Evolutionary conservation across 2,888 invertebrate genomes (phyloP).

Genomic region (Gibbula magus): DNA sequence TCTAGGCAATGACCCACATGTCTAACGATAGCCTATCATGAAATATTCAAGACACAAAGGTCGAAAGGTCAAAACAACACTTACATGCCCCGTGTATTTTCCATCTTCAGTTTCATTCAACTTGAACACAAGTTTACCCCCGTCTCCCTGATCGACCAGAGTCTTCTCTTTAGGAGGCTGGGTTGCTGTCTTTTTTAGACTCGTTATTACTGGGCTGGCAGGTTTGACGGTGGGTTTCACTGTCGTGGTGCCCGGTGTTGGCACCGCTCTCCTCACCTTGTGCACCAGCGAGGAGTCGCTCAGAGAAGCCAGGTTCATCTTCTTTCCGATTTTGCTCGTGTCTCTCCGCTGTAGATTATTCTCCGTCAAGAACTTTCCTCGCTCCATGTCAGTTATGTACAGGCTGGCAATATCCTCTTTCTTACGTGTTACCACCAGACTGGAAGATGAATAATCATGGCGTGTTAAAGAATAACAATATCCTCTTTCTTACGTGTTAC

Average conservation of each 20-base stretch:
- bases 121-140: background rate
- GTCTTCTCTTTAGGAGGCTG: background rate
- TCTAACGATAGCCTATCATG: no score
- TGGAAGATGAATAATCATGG: no score
- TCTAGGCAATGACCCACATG: no score
- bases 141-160: no score
- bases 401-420: slow-evolving; percentile 48
- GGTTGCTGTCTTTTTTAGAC: background rate
- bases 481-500: slow-evolving; percentile 57
- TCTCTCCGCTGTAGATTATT: slow-evolving; percentile 30
- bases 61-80: no score
- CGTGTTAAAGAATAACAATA: slow-evolving; percentile 33
- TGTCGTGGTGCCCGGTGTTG: background rate
- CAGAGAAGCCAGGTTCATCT: background rate
- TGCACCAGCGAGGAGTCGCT: background rate
- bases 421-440: slow-evolving; percentile 53
- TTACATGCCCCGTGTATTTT: background rate
- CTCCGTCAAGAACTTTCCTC: slow-evolving; percentile 16
- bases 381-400: slow-evolving; percentile 35
- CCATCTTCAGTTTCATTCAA: background rate
- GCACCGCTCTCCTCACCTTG: background rate
- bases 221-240: background rate
- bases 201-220: background rate
- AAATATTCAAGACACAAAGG: no score
- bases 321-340: background rate